A percentile compares a stretch with the other conserved stretches of the same genome.
These are phyloP conservation scores for Conchocele bisecta DNA, from an alignment of 2,888 invertebrate species.

Conservation along the genomic window DNA sequence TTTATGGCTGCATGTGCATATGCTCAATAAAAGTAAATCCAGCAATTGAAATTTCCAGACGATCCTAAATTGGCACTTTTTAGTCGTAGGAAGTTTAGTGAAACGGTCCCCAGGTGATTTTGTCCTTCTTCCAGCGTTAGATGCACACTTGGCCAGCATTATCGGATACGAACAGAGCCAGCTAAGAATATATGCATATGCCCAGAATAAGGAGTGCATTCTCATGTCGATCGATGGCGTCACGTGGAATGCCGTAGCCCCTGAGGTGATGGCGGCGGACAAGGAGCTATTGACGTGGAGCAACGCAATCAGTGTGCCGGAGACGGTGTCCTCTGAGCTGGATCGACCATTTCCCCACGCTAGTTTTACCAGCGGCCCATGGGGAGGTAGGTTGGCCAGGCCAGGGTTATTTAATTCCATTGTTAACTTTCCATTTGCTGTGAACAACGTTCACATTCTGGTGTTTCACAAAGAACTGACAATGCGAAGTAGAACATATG, in stretches of 20 bases:
- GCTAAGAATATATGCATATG: slow-evolving; percentile 67
- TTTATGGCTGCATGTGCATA: too few relatives aligned
- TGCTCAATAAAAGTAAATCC: too few relatives aligned
- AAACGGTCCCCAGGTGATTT: too few relatives aligned
- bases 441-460: too few relatives aligned
- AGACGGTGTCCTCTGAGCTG: slow-evolving; percentile 29
- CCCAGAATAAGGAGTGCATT: slow-evolving; percentile 60
- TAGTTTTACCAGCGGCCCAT: slow-evolving; percentile 33
- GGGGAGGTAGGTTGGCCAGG: slow-evolving; percentile 68
- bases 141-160: slow-evolving; percentile 59
- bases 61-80: too few relatives aligned
- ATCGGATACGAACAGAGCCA: slow-evolving; percentile 58
- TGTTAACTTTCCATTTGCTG: too few relatives aligned
- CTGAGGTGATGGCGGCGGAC: slow-evolving; percentile 15
- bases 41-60: too few relatives aligned
- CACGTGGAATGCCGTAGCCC: slow-evolving; percentile 59
- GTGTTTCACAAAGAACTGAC: too few relatives aligned
- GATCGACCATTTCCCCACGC: slow-evolving; percentile 33
- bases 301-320: slow-evolving; percentile 52
- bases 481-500: too few relatives aligned
- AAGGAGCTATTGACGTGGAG: slow-evolving; percentile 27
- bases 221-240: slow-evolving; percentile 69
- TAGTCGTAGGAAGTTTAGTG: too few relatives aligned
- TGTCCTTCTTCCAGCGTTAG: too few relatives aligned
- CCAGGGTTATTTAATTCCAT: too few relatives aligned